Percentiles rank a stretch among this genome's conserved stretches.
phyloP scores from a whole-genome alignment of 1,140 invertebrate species.

The Paralvinella palmiformis region DNA sequence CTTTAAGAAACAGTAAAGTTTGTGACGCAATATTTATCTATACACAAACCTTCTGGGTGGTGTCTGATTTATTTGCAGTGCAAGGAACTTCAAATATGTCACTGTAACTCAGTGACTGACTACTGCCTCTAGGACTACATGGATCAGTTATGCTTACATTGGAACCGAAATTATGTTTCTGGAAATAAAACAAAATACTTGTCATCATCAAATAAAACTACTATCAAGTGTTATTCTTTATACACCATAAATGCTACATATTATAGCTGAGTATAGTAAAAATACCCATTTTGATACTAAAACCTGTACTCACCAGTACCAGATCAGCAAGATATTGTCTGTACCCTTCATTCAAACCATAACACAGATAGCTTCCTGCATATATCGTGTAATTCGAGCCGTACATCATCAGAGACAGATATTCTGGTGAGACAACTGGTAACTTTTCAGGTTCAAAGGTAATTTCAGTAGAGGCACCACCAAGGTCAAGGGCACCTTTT shows the following conservation, averaged over 20 bases:
- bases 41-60: neutral
- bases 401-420: constrained; percentile 39
- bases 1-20: neutral
- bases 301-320: constrained; percentile 19
- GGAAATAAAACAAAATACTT: no score
- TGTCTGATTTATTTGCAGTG: constrained; percentile 21
- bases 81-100: constrained; percentile 45
- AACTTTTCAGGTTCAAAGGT: constrained; percentile 43
- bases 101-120: constrained; percentile 18
- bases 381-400: constrained; percentile 48
- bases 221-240: no score
- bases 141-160: constrained; percentile 25
- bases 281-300: no score
- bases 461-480: constrained; percentile 57
- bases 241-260: no score
- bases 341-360: constrained; percentile 50
- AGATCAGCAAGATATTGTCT: constrained; percentile 32
- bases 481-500: constrained; percentile 22
- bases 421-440: constrained; percentile 22
- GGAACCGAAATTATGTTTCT: neutral
- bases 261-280: no score
- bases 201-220: no score
- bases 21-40: neutral
- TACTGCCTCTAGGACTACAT: constrained; percentile 33
- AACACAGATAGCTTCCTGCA: constrained; percentile 54